These are phyloP conservation scores for Liodrosophila aerea DNA, from an alignment of 2,888 invertebrate genomes.

Conservation along the genomic window DNA sequence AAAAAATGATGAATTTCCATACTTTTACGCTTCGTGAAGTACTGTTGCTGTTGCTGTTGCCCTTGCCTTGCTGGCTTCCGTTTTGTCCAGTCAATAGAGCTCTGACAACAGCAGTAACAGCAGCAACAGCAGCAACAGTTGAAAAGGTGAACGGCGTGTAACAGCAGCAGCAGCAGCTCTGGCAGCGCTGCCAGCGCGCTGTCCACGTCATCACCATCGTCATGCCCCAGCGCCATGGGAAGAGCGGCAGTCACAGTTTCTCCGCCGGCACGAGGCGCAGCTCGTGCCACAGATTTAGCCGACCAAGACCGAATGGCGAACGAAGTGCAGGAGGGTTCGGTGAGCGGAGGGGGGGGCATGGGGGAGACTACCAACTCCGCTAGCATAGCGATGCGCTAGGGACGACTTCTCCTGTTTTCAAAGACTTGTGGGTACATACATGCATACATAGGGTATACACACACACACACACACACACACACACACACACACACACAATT, in stretches of 20 bases:
- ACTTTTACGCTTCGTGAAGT: constrained; percentile 68
- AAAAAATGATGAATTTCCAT: constrained; percentile 78
- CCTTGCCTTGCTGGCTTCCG: constrained; percentile 40
- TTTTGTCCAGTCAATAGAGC: constrained; percentile 63
- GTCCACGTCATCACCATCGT: constrained; percentile 53
- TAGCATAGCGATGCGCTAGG: constrained; percentile 30
- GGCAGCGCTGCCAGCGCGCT: constrained; percentile 30
- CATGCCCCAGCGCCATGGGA: constrained; percentile 57
- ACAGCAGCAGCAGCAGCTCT: constrained; percentile 22
- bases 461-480: constrained; percentile 16
- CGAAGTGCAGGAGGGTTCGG: not conserved
- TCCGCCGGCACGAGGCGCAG: constrained; percentile 66
- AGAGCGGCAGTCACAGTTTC: constrained; percentile 35
- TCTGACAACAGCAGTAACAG: constrained; percentile 64
- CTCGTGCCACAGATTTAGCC: constrained; percentile 70
- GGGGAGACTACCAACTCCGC: constrained; percentile 1
- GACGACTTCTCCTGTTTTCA: constrained; percentile 36
- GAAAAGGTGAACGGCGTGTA: constrained; percentile 51
- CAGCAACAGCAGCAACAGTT: constrained; percentile 65
- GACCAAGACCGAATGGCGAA: constrained; percentile 37
- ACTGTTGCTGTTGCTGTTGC: constrained; percentile 17
- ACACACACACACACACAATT: constrained; percentile 26
- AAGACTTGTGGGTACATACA: constrained; percentile 5
- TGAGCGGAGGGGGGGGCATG: not conserved
- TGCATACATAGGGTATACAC: not conserved